Evolutionary conservation across 1,140 invertebrate genomes (phyloP).

Genomic region (Drosophila melanica): DNA sequence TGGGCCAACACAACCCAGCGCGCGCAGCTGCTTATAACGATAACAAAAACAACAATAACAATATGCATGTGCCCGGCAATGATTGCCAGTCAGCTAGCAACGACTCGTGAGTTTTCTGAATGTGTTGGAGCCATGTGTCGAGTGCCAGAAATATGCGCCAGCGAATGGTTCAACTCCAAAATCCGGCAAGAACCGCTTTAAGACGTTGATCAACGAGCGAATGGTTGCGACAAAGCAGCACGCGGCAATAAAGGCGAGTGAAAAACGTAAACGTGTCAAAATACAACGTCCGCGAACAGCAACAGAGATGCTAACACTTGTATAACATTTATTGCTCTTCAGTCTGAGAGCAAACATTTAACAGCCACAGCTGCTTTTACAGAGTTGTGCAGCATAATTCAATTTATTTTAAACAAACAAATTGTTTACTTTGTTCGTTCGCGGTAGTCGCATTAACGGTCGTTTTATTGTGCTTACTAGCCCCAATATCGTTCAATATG

Average conservation of each 20-base stretch:
- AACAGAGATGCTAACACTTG: conserved; percentile 4
- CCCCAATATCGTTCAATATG: too few relatives aligned
- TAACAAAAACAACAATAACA: conserved; percentile 34
- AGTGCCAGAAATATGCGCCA: conserved; percentile 13
- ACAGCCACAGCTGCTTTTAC: not conserved
- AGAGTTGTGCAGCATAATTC: too few relatives aligned
- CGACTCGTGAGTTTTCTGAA: conserved; percentile 14
- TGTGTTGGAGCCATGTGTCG: conserved; percentile 39
- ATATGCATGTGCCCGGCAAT: conserved; percentile 26
- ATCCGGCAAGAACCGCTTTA: conserved; percentile 41
- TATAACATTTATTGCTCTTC: not conserved
- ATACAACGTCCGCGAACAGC: conserved; percentile 21
- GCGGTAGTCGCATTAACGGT: too few relatives aligned
- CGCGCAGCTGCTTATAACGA: conserved; percentile 20
- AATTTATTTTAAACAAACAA: too few relatives aligned
- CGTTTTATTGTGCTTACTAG: too few relatives aligned
- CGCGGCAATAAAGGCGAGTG: conserved; percentile 37
- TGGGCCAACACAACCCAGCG: conserved; percentile 52
- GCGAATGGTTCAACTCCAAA: conserved; percentile 26
- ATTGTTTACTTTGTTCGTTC: too few relatives aligned
- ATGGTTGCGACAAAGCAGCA: conserved; percentile 18
- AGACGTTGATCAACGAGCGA: conserved; percentile 38
- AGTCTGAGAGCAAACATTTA: not conserved
- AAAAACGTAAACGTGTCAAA: conserved; percentile 72
- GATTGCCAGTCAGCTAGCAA: not conserved